A percentile compares a stretch with the other conserved stretches of the same genome.
Conservation (phyloP, 2,888 invertebrate genomes). For the Plagodis dolabraria region DNA sequence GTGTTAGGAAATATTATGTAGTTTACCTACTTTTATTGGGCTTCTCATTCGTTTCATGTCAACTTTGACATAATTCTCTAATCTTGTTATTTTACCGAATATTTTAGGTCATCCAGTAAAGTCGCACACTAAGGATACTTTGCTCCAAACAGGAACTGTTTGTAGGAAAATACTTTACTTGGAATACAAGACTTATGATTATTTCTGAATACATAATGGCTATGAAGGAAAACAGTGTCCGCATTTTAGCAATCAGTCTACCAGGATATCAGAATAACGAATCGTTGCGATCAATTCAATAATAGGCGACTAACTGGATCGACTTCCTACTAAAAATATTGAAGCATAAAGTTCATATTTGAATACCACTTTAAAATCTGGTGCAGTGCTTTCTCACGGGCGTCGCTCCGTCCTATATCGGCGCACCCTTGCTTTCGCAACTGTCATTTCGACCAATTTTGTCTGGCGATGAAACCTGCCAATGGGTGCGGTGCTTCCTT, state of each 20-base stretch:
- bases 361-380: constrained; percentile 8
- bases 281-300: neutral
- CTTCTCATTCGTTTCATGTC: neutral
- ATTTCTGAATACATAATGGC: too few relatives aligned
- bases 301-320: neutral
- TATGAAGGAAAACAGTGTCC: too few relatives aligned
- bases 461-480: constrained; percentile 36
- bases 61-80: neutral
- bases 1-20: constrained; percentile 8
- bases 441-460: constrained; percentile 45
- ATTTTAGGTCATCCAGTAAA: too few relatives aligned
- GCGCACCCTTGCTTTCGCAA: constrained; percentile 54
- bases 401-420: constrained; percentile 40
- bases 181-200: too few relatives aligned
- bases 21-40: constrained; percentile 12
- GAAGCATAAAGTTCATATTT: constrained; percentile 19
- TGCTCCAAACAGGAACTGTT: too few relatives aligned
- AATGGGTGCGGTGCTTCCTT: constrained; percentile 48
- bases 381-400: constrained; percentile 42
- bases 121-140: too few relatives aligned
- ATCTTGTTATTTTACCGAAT: constrained; percentile 11
- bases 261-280: neutral
- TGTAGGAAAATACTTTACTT: too few relatives aligned
- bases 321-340: neutral
- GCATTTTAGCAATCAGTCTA: too few relatives aligned